Evolutionary conservation across 2,113 vertebrate genomes (phyloP), one percentile per base, ranked within the genome.

Genomic region (Pomatorhinus ruficollis): DNA sequence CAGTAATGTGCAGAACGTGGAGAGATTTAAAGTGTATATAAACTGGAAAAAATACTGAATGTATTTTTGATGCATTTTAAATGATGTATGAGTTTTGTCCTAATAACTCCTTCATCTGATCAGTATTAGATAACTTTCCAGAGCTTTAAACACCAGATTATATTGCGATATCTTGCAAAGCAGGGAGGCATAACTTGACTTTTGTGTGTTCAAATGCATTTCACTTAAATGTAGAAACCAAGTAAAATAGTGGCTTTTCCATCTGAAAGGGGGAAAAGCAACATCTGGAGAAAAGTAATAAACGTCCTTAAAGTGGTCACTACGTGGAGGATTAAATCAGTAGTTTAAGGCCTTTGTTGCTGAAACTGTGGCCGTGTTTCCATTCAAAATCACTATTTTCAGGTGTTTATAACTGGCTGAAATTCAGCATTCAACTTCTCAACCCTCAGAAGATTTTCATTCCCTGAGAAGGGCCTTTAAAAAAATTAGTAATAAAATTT

Each of bases 21-120:
- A 89, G 31, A 79, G 95, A 88, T 96, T 96, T 83, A 61, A 95
- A 77, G 63, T 98, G 95, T 96, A 96, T 77, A 97, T 97, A 97
- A 96, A 94, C 65, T 91, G 94, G 90, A 37, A 59, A 52, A 87
- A 87, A 89, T 59, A 93, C 44, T 83, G 94, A 88, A 96, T 95
- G 97, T 97, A 95, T 97, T 97, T 98, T 97, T 96, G 95, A 96
- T 97, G 97, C 95, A 78, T 90, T 93, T 97, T 65, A 81, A 95
- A 92, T 15, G 9, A 92, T 89, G 90, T 97, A 91, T 95, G 94
- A 95, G 91, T 97, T 97, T 96, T 89, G 95, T 96, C 97, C 88
- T 93, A 74, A 68, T 47, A 52, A 50, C 87, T 91, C 79, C 96
- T 95, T 95, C 95, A n/a, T 96, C 86, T 92, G 92, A 95, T 84